phyloP scores from a whole-genome alignment of 2,888 invertebrate species.

The Tillus elongatus region DNA sequence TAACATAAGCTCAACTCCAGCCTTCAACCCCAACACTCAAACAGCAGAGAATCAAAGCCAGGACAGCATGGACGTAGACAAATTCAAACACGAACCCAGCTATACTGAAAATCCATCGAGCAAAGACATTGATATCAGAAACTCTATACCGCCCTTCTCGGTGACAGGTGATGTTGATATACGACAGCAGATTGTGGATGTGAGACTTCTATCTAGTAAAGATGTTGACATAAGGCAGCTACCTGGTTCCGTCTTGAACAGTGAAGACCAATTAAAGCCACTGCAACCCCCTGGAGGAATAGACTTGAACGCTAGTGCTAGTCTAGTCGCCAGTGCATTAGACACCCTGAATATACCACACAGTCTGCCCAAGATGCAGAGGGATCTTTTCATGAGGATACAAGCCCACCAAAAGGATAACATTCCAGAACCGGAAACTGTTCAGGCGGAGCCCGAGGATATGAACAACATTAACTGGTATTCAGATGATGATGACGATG shows the following conservation, averaged over 20 bases:
- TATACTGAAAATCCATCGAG: constrained; percentile 6
- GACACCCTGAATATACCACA: constrained; percentile 37
- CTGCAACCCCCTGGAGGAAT: too few species aligned
- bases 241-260: constrained; percentile 15
- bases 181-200: constrained; percentile 16
- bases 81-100: constrained; percentile 9
- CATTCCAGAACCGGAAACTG: constrained; percentile 35
- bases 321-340: too few species aligned
- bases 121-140: constrained; percentile 27
- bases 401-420: constrained; percentile 55
- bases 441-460: constrained; percentile 35
- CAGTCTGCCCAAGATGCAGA: constrained; percentile 55
- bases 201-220: constrained; percentile 27
- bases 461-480: constrained; percentile 55
- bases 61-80: not conserved
- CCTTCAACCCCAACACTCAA: constrained; percentile 6
- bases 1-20: constrained; percentile 11
- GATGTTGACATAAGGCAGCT: constrained; percentile 43
- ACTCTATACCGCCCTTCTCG: constrained; percentile 14
- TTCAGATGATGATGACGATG: constrained; percentile 62
- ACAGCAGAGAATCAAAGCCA: not conserved
- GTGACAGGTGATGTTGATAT: constrained; percentile 28
- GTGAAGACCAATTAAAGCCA: not conserved
- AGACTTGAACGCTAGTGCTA: not conserved
- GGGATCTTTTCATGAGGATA: constrained; percentile 57